These are phyloP conservation scores for Acestrorhynchus altus DNA, from an alignment of 2,797 vertebrate genomes.

Conservation along the genomic window DNA sequence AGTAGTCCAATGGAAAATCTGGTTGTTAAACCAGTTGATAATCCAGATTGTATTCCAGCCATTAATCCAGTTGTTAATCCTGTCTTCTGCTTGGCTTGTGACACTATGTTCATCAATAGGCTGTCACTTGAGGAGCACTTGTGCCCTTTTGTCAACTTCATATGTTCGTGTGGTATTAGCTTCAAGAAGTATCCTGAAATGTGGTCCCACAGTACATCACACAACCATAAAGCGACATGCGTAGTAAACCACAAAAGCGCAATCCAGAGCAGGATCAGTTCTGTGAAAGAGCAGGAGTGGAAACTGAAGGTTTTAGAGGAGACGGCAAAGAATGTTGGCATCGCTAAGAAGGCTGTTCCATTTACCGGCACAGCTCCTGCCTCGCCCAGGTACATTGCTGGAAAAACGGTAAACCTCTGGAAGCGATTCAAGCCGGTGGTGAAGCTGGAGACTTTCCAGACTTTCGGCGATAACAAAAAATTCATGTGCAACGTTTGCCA, in stretches of 20 bases:
- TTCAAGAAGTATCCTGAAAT: conserved; percentile 34
- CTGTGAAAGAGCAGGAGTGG: conserved; percentile 18
- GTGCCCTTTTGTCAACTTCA: conserved; percentile 34
- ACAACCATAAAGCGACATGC: conserved; percentile 24
- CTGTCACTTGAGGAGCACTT: conserved; percentile 16
- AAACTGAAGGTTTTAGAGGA: conserved; percentile 13
- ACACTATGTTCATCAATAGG: conserved; percentile 25
- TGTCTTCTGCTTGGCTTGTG: conserved; percentile 33
- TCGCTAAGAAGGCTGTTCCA: conserved; percentile 5
- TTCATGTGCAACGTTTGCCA: conserved; percentile 21
- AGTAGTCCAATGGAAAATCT: not conserved
- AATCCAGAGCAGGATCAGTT: conserved; percentile 19
- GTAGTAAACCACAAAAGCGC: conserved; percentile 26
- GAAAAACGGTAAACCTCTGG: conserved; percentile 21
- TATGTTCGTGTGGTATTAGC: conserved; percentile 36
- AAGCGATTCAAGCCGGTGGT: conserved; percentile 31
- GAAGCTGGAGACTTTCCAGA: conserved; percentile 6
- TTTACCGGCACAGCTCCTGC: not conserved
- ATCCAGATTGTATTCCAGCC: not conserved
- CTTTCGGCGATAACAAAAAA: not conserved
- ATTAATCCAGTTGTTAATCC: conserved; percentile 2
- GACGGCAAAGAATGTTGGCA: conserved; percentile 6
- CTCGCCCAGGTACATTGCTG: not conserved
- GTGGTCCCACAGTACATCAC: conserved; percentile 27
- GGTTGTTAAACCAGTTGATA: not conserved